Evolutionary conservation across 2,797 vertebrate species (phyloP).

Genomic region (Tadarida brasiliensis): DNA sequence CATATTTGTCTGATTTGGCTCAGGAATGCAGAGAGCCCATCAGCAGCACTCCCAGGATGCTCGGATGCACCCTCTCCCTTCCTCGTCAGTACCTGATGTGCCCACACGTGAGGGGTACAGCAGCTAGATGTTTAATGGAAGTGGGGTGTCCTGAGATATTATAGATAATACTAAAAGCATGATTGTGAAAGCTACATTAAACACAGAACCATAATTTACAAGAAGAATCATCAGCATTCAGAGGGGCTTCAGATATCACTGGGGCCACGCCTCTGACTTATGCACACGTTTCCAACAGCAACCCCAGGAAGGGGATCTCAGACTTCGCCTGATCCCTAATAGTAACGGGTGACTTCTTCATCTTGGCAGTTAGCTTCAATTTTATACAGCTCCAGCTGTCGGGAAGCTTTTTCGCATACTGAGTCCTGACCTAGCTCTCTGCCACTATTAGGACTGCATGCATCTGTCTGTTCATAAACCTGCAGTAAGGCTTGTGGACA

Average conservation of each 20-base stretch:
- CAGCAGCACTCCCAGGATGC: neutral
- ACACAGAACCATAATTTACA: conserved; percentile 10
- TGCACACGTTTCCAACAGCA: neutral
- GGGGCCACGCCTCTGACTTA: neutral
- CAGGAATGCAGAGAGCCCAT: neutral
- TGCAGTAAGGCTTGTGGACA: neutral
- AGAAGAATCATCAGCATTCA: neutral
- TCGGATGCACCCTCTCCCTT: neutral
- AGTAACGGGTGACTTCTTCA: neutral
- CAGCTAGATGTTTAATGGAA: neutral
- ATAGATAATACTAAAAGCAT: neutral
- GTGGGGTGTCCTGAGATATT: neutral
- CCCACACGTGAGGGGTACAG: neutral
- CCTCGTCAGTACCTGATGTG: neutral
- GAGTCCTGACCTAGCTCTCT: neutral
- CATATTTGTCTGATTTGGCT: neutral
- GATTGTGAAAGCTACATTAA: neutral
- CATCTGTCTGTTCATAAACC: neutral
- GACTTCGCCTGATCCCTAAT: neutral
- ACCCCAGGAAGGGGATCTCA: neutral
- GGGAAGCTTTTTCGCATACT: neutral
- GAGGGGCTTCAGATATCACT: neutral
- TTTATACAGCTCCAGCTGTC: neutral
- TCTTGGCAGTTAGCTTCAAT: neutral
- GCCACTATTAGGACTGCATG: neutral